phyloP scores from a whole-genome alignment of 2,113 vertebrate species.

The Ophiodon elongatus region DNA sequence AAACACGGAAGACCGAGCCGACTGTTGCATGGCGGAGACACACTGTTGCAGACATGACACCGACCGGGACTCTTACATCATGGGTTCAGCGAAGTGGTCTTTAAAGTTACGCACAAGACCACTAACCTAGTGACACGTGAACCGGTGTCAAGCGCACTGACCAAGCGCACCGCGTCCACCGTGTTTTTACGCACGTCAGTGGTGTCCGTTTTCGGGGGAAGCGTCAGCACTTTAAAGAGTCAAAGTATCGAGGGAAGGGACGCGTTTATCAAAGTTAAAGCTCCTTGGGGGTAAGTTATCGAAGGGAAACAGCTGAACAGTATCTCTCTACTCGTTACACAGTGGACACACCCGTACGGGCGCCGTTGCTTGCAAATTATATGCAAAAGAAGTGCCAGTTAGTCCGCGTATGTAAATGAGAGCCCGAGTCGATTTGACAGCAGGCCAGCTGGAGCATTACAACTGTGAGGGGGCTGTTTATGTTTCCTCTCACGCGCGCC shows the following conservation, averaged over 20 bases:
- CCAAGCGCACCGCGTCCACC: neutral
- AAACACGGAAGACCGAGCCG: constrained; percentile 64
- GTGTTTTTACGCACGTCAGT: neutral
- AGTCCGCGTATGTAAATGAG: constrained; percentile 2
- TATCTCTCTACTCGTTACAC: neutral
- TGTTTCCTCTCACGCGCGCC: neutral
- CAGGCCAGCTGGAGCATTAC: neutral
- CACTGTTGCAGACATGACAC: constrained; percentile 15
- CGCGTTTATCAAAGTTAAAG: neutral
- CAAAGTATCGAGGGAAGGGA: neutral
- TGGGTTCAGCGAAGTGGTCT: neutral
- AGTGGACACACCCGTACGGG: neutral
- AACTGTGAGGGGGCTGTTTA: neutral
- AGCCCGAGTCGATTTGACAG: neutral
- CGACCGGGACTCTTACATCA: constrained; percentile 1
- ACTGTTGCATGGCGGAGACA: constrained; percentile 55
- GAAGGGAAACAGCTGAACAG: neutral
- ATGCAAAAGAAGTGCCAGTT: constrained; percentile 52
- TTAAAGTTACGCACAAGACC: neutral
- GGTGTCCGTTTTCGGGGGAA: neutral
- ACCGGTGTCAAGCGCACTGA: neutral
- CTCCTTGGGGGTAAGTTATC: neutral
- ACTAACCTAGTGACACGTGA: neutral
- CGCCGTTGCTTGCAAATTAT: constrained; percentile 58
- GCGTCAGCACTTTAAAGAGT: neutral